Conservation (phyloP, 2,888 invertebrate genomes). For the Ethmia dodecea region DNA sequence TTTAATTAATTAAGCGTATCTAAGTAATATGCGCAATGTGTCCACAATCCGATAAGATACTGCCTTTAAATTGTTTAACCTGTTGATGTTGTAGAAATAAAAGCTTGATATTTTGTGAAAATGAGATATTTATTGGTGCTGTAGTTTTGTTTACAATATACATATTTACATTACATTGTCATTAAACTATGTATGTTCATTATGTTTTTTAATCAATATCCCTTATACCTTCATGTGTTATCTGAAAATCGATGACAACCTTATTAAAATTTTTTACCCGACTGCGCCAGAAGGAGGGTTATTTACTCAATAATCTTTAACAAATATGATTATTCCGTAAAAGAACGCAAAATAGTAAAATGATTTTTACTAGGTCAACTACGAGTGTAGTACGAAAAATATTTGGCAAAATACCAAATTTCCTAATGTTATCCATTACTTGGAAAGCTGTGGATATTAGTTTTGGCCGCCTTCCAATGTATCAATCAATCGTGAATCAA, state of each 20-base stretch:
- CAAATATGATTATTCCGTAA: too few species aligned
- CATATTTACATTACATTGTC: slow-evolving; percentile 60
- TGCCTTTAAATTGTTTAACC: slow-evolving; percentile 68
- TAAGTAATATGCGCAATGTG: too few species aligned
- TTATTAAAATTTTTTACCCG: too few species aligned
- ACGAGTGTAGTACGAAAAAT: too few species aligned
- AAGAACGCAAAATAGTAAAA: too few species aligned
- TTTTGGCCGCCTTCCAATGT: slow-evolving; percentile 22
- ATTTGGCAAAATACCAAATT: slow-evolving; percentile 27
- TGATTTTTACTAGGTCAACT: too few species aligned
- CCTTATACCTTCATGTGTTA: slow-evolving; percentile 68
- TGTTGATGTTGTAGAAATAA: slow-evolving; percentile 56
- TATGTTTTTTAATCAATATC: slow-evolving; percentile 48
- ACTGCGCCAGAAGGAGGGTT: too few species aligned
- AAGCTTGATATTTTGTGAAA: slow-evolving; percentile 74
- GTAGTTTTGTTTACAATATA: slow-evolving; percentile 69
- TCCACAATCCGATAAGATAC: slow-evolving; percentile 39
- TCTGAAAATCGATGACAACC: slow-evolving; percentile 43
- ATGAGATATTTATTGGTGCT: slow-evolving; percentile 76
- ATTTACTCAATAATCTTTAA: too few species aligned
- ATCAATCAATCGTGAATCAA: slow-evolving; percentile 10
- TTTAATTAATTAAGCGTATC: neutral
- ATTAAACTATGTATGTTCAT: slow-evolving; percentile 64
- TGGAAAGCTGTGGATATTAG: slow-evolving; percentile 28
- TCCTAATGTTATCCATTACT: slow-evolving; percentile 23